Evolutionary conservation across 2,888 invertebrate genomes (phyloP).

Genomic region (Dryococelus australis): DNA sequence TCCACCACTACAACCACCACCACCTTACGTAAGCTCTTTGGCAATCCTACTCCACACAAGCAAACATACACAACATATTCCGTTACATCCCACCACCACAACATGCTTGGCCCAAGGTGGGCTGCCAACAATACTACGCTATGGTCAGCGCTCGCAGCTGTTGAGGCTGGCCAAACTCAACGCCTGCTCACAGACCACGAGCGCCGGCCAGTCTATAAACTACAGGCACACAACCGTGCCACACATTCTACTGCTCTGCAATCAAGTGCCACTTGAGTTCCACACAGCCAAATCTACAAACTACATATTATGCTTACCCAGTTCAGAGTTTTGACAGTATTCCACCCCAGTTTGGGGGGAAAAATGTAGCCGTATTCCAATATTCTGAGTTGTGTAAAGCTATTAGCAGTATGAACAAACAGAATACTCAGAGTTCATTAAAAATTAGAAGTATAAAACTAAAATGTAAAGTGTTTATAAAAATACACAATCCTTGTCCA

Average conservation of each 20-base stretch:
- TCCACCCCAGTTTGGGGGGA: neutral
- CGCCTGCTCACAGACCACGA: no score
- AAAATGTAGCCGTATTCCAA: neutral
- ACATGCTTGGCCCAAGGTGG: neutral
- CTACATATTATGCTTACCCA: conserved; percentile 4
- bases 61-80: no score
- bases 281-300: neutral
- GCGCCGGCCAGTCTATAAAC: neutral
- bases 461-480: neutral
- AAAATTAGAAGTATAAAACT: neutral
- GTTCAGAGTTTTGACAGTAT: neutral
- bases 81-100: neutral
- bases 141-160: neutral
- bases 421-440: neutral
- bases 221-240: neutral
- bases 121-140: neutral
- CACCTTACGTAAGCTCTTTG: no score
- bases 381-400: neutral
- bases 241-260: neutral
- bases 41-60: no score
- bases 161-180: neutral
- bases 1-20: neutral
- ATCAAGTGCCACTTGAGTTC: conserved; percentile 5
- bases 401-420: neutral
- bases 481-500: no score